A percentile compares a stretch with the other conserved stretches of the same genome.
Evolutionary conservation across 2,888 invertebrate species (phyloP).

Genomic region (Apeira syringaria): DNA sequence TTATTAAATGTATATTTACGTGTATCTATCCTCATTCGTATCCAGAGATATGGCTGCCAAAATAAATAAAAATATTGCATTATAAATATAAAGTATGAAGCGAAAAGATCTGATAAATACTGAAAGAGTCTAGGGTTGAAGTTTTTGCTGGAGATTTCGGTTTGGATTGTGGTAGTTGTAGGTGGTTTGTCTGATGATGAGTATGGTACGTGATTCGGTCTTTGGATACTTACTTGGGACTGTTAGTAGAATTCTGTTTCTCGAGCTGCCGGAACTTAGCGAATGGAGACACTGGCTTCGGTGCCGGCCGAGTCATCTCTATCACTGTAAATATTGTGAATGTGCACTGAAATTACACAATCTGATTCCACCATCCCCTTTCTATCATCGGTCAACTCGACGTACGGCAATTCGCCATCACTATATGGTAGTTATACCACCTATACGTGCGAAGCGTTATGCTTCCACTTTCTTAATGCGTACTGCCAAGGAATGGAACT

Average conservation of each 20-base stretch:
- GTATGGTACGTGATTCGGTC: neutral
- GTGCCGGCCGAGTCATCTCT: conserved; percentile 76
- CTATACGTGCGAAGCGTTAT: too few relatives aligned
- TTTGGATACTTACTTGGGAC: conserved; percentile 88
- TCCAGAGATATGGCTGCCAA: conserved; percentile 72
- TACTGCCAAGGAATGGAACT: too few relatives aligned
- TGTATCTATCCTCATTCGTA: conserved; percentile 68
- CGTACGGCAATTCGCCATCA: too few relatives aligned
- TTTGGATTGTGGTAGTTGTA: conserved; percentile 7
- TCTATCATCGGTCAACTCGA: too few relatives aligned
- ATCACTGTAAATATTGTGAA: conserved; percentile 80
- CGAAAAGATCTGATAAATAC: conserved; percentile 41
- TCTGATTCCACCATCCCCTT: too few relatives aligned
- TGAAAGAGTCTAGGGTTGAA: conserved; percentile 11
- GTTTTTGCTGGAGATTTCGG: conserved; percentile 9
- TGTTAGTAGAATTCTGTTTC: conserved; percentile 91
- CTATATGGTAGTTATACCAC: too few relatives aligned
- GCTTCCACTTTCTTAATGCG: too few relatives aligned
- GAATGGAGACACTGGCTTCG: conserved; percentile 92
- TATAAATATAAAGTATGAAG: conserved; percentile 50
- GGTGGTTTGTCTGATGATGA: conserved; percentile 2
- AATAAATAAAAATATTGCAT: conserved; percentile 68
- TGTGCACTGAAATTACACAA: too few relatives aligned
- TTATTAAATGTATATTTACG: conserved; percentile 64
- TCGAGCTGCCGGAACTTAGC: conserved; percentile 96